Percentiles rank a stretch among this genome's conserved stretches.
Evolutionary conservation across 2,888 invertebrate genomes (phyloP).

Genomic region (Ectemnius lituratus): DNA sequence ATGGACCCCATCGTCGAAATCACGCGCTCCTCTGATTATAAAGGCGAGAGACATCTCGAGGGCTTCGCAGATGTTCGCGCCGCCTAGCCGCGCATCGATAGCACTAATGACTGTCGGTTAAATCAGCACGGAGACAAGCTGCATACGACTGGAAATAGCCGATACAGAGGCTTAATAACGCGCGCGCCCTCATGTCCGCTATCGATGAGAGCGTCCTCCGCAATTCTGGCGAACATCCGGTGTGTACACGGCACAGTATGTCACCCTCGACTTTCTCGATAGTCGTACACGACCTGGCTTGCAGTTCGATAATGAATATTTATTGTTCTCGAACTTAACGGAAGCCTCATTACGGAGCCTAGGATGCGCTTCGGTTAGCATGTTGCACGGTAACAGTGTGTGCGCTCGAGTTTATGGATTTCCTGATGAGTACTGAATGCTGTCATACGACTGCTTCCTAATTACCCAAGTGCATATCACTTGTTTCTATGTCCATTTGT

Average conservation of each 20-base stretch:
- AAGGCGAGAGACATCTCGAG: conserved; percentile 45
- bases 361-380: not conserved
- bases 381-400: no score
- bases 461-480: not conserved
- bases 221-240: no score
- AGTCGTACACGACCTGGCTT: not conserved
- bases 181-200: no score
- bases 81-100: conserved; percentile 4
- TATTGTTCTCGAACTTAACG: conserved; percentile 73
- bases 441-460: not conserved
- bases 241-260: no score
- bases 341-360: conserved; percentile 40
- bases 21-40: conserved; percentile 22
- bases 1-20: conserved; percentile 27
- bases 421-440: not conserved
- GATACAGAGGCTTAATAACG: conserved; percentile 1
- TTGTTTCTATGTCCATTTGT: not conserved
- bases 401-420: no score
- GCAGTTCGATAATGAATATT: conserved; percentile 71
- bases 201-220: no score
- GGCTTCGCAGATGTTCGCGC: conserved; percentile 19
- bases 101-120: conserved; percentile 58
- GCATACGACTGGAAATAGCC: conserved; percentile 9
- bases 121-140: not conserved
- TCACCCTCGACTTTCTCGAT: no score